Evolutionary conservation across 1,140 invertebrate species (phyloP), one percentile per base, ranked within the genome.

Genomic region (Drosophila virilis): DNA sequence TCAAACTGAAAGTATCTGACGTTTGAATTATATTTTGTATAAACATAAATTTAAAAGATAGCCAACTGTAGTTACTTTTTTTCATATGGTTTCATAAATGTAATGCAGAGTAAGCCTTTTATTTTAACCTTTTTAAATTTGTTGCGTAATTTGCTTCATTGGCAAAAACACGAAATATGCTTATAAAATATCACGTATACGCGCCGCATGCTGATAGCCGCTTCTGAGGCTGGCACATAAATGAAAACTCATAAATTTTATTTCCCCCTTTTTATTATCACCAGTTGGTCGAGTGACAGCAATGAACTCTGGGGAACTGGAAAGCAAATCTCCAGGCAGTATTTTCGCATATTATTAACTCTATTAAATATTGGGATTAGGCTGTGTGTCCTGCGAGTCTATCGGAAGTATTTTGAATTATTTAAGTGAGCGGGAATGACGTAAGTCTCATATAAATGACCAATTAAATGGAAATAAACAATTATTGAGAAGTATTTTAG

Each of bases 201-300:
- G 66, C 71, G 38, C 37, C 46, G 80, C 64, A 60, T 62, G 80
- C 66, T 38, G 77, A 67, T 60, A 71, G 68, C 59, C 35, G 62
- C 54, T 22, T 70, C 48, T 42, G 46, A 55, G 48, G 45, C 48
- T 62, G 52, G 52, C 15, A 48, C 48, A 84, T 84, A 84, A 84
- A 84, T 84, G 72, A 83, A 71, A 78, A 33, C 62, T 58, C 74
- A 78, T 78, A 58, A 70, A 84, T 84, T 80, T 70, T 84, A 75
- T 77, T 72, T 77, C 52, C 10, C 68, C 40, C 38, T 57, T 72
- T 76, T 60, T 54, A 22, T 40, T 61, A 8, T 62, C 15, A 10
- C 10, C 35, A 15, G 8, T 8, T 8, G 10, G 6, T 37, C 17
- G 40, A 42, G 3, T 17, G 5, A 35, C 15, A 43, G 37, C 12